phyloP scores from a whole-genome alignment of 2,797 vertebrate species.

The Galagoides demidoff region DNA sequence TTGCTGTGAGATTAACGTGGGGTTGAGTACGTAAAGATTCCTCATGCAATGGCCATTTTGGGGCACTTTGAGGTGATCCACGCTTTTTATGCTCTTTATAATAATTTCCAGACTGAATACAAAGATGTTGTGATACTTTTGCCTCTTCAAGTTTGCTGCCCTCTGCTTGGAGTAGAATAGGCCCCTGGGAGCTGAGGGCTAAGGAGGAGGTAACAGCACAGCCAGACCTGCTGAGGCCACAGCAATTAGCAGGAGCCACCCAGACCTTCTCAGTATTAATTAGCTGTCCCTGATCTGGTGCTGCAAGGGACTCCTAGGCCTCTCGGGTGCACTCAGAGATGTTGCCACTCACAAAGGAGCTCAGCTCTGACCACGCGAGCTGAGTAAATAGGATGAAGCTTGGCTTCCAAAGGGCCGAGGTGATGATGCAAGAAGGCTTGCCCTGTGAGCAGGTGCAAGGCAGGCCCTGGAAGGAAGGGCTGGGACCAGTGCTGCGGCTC shows the following conservation, averaged over 20 bases:
- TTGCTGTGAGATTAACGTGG: fast-evolving
- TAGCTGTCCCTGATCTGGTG: slow-evolving; percentile 57
- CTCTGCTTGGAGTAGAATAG: neutral
- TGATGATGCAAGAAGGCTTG: slow-evolving; percentile 45
- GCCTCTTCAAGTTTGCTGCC: neutral
- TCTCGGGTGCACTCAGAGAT: neutral
- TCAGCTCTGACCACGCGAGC: slow-evolving; percentile 52
- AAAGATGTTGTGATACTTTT: neutral
- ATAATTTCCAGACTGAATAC: neutral
- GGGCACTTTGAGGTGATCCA: fast-evolving
- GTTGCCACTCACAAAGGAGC: neutral
- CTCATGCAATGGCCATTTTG: fast-evolving
- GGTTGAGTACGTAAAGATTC: fast-evolving
- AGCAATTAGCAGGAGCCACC: slow-evolving; percentile 68
- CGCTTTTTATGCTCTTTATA: neutral
- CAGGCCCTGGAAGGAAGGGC: neutral
- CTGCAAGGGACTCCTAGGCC: neutral
- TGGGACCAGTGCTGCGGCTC: fast-evolving
- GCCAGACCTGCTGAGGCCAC: slow-evolving; percentile 2
- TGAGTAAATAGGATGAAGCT: slow-evolving; percentile 54
- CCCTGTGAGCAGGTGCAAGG: neutral
- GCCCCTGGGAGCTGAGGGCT: slow-evolving; percentile 48
- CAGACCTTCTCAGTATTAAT: slow-evolving; percentile 69
- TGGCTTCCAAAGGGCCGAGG: neutral
- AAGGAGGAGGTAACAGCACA: neutral